These are phyloP conservation scores for Helicoverpa armigera DNA, from an alignment of 1,140 invertebrate species.

Conservation along the genomic window DNA sequence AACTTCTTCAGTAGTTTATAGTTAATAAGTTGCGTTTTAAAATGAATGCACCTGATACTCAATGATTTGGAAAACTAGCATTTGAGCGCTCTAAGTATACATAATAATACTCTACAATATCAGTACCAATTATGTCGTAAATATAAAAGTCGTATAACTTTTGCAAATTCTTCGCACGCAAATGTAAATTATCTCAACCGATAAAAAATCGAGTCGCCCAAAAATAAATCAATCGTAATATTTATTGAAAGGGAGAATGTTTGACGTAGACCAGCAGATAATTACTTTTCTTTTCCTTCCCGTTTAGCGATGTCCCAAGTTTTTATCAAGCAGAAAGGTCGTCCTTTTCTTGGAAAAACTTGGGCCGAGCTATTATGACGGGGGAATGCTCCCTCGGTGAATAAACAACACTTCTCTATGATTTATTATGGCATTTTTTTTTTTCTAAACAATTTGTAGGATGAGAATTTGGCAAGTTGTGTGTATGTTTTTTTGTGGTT, in stretches of 20 bases:
- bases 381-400: slow-evolving; percentile 25
- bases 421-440: slow-evolving; percentile 37
- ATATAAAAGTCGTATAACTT: too few species aligned
- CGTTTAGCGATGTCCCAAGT: slow-evolving; percentile 40
- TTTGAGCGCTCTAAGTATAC: too few species aligned
- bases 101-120: too few species aligned
- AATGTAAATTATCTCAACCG: not conserved
- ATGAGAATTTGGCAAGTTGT: not conserved
- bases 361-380: slow-evolving; percentile 31
- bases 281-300: slow-evolving; percentile 45
- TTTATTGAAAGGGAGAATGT: slow-evolving; percentile 19
- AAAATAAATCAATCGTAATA: slow-evolving; percentile 28
- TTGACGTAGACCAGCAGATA: slow-evolving; percentile 34
- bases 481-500: not conserved
- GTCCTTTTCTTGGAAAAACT: slow-evolving; percentile 35
- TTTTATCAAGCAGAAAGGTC: slow-evolving; percentile 47
- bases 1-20: too few species aligned
- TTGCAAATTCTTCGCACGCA: too few species aligned
- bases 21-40: too few species aligned
- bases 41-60: too few species aligned
- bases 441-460: slow-evolving; percentile 15
- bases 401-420: slow-evolving; percentile 44
- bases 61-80: too few species aligned
- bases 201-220: not conserved
- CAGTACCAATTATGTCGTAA: too few species aligned